These are phyloP conservation scores for Caerostris extrusa DNA, from an alignment of 1,140 invertebrate species.

Conservation along the genomic window DNA sequence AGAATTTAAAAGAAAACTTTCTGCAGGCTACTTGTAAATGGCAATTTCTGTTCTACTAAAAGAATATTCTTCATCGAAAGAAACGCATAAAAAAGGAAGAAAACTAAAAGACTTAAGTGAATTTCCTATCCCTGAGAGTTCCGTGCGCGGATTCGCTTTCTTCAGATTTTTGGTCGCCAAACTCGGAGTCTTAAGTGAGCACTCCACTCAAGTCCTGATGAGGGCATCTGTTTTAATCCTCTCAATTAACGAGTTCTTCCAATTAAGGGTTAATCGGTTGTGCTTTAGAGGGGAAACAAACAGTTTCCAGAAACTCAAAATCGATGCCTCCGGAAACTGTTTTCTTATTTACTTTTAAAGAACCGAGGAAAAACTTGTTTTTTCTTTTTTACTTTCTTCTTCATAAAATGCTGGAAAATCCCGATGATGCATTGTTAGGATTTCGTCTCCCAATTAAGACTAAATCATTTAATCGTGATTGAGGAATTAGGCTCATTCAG, in stretches of 20 bases:
- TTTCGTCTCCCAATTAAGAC: neutral
- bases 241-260: conserved; percentile 48
- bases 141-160: conserved; percentile 13
- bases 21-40: too few relatives aligned
- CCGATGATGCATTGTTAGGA: neutral
- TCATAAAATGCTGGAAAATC: neutral
- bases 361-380: neutral
- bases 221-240: conserved; percentile 11
- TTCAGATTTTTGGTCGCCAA: neutral
- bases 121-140: neutral
- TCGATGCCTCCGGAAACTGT: neutral
- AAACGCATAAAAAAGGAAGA: too few relatives aligned
- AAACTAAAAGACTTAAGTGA: neutral
- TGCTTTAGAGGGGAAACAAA: neutral
- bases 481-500: too few relatives aligned
- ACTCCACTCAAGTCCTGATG: neutral
- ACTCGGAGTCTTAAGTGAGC: neutral
- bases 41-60: too few relatives aligned
- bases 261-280: conserved; percentile 40
- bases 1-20: too few relatives aligned
- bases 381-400: neutral
- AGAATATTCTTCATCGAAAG: too few relatives aligned
- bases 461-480: too few relatives aligned
- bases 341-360: neutral
- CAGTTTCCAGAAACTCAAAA: neutral